Percentiles rank a stretch among this genome's conserved stretches.
phyloP scores from a whole-genome alignment of 2,113 vertebrate species.

The Pluvianellus socialis region DNA sequence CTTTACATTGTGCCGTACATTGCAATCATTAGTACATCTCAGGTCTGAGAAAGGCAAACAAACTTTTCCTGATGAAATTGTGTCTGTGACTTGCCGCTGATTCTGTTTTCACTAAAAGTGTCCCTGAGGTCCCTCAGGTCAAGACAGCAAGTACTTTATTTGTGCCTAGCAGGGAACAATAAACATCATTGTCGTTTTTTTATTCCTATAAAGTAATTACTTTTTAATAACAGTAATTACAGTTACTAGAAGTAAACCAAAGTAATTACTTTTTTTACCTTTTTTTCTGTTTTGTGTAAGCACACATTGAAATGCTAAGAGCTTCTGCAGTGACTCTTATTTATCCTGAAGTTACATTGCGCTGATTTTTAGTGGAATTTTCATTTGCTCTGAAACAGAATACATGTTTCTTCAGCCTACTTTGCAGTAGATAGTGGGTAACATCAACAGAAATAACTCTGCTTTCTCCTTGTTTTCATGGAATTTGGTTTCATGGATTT shows the following conservation, averaged over 20 bases:
- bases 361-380: not conserved
- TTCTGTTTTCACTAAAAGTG: not conserved
- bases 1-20: not conserved
- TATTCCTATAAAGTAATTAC: not conserved
- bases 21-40: not conserved
- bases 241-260: not conserved
- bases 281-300: not conserved
- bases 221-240: not conserved
- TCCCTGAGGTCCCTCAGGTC: not conserved
- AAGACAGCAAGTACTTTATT: not conserved
- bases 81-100: rapidly evolving
- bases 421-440: not conserved
- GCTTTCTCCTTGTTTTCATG: not conserved
- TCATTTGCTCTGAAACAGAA: not conserved
- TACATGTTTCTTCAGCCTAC: not conserved
- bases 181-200: not conserved
- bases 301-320: not conserved
- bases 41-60: not conserved
- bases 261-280: not conserved
- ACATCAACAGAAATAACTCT: not conserved
- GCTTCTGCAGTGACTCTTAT: not conserved
- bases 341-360: not conserved
- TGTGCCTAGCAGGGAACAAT: not conserved
- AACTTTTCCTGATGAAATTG: not conserved
- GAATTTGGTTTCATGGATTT: not conserved